A percentile compares a stretch with the other conserved stretches of the same genome.
phyloP scores from a whole-genome alignment of 2,888 invertebrate species.

The Erebia aethiops region DNA sequence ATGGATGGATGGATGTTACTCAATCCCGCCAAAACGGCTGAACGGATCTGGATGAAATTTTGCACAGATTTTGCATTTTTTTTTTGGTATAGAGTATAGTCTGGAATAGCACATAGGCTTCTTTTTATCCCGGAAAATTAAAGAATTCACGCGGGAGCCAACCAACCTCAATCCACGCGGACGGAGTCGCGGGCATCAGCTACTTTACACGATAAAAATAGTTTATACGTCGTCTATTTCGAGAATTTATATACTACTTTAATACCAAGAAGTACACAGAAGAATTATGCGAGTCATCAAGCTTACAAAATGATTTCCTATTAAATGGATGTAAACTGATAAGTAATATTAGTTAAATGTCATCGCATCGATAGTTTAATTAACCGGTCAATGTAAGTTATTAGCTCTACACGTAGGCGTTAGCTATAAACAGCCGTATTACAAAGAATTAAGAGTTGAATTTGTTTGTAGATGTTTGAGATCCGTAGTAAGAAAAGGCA shows the following conservation, averaged over 20 bases:
- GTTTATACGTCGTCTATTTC: too few relatives aligned
- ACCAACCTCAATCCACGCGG: too few relatives aligned
- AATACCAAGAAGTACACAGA: not conserved
- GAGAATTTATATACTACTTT: not conserved
- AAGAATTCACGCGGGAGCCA: too few relatives aligned
- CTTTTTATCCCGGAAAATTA: too few relatives aligned
- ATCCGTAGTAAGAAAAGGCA: constrained; percentile 25
- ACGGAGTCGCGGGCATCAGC: too few relatives aligned
- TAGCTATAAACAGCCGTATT: constrained; percentile 17
- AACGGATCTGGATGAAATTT: too few relatives aligned
- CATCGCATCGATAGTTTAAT: constrained; percentile 32
- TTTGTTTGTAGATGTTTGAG: constrained; percentile 3
- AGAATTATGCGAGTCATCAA: constrained; percentile 1
- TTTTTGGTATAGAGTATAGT: too few relatives aligned
- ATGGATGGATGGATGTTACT: too few relatives aligned
- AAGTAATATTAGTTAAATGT: constrained; percentile 30
- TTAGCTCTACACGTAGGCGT: constrained; percentile 7
- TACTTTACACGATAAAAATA: too few relatives aligned
- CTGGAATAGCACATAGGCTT: too few relatives aligned
- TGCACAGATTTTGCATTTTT: too few relatives aligned
- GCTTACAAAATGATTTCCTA: constrained; percentile 13
- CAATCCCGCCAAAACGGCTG: too few relatives aligned
- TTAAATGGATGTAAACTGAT: constrained; percentile 19
- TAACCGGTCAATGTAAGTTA: constrained; percentile 27
- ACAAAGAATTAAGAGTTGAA: constrained; percentile 4